Evolutionary conservation across 2,113 vertebrate species (phyloP).

Genomic region (Actenoides hombroni): DNA sequence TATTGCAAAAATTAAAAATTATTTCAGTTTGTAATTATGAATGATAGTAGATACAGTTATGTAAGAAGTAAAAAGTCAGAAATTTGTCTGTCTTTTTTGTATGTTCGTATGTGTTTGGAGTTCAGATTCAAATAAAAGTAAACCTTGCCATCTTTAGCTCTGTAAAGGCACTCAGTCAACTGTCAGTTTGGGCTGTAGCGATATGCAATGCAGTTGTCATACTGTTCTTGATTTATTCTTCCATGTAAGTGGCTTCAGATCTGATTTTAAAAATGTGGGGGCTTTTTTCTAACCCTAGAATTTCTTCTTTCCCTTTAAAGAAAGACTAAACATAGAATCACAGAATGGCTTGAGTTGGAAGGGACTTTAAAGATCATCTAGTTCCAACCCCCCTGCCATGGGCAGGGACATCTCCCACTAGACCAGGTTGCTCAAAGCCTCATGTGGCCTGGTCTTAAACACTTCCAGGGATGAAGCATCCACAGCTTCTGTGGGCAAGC

Average conservation of each 20-base stretch:
- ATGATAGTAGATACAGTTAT: background rate
- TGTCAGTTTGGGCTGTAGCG: background rate
- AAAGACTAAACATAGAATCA: background rate
- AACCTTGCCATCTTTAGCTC: background rate
- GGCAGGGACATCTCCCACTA: too few relatives aligned
- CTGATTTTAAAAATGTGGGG: rapidly evolving
- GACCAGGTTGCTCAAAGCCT: too few relatives aligned
- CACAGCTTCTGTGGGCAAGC: too few relatives aligned
- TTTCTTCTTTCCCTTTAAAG: rapidly evolving
- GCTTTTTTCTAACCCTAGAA: background rate
- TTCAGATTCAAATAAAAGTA: background rate
- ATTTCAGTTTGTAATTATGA: background rate
- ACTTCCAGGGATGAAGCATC: too few relatives aligned
- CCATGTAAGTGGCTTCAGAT: background rate
- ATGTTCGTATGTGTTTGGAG: rapidly evolving
- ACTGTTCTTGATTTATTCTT: background rate
- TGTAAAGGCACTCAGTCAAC: background rate
- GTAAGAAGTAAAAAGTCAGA: background rate
- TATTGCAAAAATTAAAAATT: background rate
- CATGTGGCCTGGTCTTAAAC: too few relatives aligned
- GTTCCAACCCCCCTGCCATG: too few relatives aligned
- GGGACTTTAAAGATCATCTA: too few relatives aligned
- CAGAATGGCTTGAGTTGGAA: too few relatives aligned
- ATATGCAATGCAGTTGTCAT: background rate
- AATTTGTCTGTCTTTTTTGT: background rate